Percentiles rank a stretch among this genome's conserved stretches.
phyloP scores from a whole-genome alignment of 35 echinoderm and acorn worm species.

The Heliocidaris tuberculata region DNA sequence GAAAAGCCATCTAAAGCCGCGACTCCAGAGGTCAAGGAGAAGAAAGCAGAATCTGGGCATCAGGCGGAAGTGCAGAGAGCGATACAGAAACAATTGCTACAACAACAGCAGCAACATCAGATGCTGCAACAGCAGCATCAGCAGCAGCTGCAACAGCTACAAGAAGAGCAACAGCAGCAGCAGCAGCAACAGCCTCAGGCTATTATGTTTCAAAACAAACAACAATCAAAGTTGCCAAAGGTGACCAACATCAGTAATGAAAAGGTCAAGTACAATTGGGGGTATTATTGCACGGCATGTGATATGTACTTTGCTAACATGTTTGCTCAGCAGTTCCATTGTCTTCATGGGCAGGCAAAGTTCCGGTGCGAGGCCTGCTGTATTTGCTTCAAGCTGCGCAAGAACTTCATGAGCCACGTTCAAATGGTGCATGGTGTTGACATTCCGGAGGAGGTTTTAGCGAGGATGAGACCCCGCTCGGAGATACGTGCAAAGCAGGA shows the following conservation, averaged over 20 bases:
- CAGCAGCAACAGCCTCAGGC: not conserved
- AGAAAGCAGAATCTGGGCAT: not conserved
- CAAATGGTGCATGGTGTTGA: conserved; percentile 44
- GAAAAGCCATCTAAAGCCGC: not conserved
- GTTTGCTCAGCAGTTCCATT: conserved; percentile 54
- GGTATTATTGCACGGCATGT: conserved; percentile 39
- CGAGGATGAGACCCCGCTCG: conserved; percentile 34
- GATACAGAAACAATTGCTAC: not conserved
- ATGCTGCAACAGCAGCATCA: not conserved
- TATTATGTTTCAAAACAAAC: not conserved
- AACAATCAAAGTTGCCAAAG: conserved; percentile 22
- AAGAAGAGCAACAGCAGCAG: not conserved
- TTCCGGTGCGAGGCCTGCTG: conserved; percentile 41
- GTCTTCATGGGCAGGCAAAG: conserved; percentile 42
- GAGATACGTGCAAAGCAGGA: conserved; percentile 42
- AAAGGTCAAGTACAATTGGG: conserved; percentile 46
- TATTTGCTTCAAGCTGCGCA: conserved; percentile 41
- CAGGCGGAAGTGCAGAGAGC: not conserved
- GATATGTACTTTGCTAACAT: conserved; percentile 50
- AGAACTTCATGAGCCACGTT: conserved; percentile 46
- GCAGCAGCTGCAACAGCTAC: not conserved
- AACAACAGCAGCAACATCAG: not conserved
- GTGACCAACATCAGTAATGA: conserved; percentile 33
- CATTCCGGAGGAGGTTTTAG: conserved; percentile 44
- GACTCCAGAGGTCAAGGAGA: not conserved